phyloP scores from a whole-genome alignment of 2,113 vertebrate genomes.

The Tapirus terrestris region DNA sequence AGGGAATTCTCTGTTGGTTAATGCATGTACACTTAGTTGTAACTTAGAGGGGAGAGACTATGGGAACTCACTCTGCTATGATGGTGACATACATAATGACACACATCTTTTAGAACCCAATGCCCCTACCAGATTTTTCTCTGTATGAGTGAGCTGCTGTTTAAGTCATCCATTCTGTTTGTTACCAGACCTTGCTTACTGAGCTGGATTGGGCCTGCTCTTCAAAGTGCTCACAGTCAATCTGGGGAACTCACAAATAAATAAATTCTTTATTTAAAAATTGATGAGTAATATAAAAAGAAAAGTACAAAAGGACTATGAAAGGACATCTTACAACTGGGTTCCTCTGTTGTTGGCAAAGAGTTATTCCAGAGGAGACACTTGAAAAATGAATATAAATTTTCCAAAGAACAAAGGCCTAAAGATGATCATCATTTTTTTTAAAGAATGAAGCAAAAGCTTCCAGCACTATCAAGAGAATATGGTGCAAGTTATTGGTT shows the following conservation, averaged over 20 bases:
- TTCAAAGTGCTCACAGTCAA: neutral
- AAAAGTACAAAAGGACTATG: neutral
- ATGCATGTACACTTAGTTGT: too few relatives aligned
- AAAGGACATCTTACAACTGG: neutral
- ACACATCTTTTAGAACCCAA: neutral
- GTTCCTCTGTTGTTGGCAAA: neutral
- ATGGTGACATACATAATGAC: neutral
- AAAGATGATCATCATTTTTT: neutral
- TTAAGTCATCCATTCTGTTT: neutral
- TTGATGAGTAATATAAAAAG: neutral
- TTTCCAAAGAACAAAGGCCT: neutral
- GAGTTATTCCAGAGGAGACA: neutral
- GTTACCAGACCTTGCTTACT: neutral
- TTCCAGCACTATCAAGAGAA: neutral
- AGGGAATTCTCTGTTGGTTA: too few relatives aligned
- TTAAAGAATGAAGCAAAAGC: neutral
- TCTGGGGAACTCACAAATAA: neutral
- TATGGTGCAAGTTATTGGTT: neutral
- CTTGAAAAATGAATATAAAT: neutral
- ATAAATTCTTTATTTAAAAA: neutral
- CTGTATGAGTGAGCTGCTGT: neutral
- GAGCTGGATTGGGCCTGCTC: neutral
- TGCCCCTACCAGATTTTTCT: neutral
- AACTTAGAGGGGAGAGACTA: too few relatives aligned
- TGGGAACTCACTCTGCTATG: too few relatives aligned